Evolutionary conservation across 2,888 invertebrate species (phyloP).

Genomic region (Brachynemurus nebulosus): DNA sequence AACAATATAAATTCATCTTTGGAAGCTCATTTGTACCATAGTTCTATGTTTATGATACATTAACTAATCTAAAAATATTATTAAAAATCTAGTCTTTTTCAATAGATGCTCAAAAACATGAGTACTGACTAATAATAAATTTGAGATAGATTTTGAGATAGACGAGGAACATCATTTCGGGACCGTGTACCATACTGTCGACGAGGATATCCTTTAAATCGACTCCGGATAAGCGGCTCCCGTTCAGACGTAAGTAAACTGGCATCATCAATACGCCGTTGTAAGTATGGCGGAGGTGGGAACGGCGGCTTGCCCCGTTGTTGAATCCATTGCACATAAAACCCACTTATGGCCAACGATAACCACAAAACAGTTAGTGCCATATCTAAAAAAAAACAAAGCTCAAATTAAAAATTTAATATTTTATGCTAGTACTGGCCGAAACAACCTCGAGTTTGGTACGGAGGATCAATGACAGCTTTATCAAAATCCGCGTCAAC

Average conservation of each 20-base stretch:
- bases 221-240: neutral
- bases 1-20: too few relatives aligned
- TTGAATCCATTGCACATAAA: constrained; percentile 38
- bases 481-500: constrained; percentile 41
- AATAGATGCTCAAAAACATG: too few relatives aligned
- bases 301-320: constrained; percentile 46
- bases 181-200: too few relatives aligned
- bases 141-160: too few relatives aligned
- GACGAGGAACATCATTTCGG: too few relatives aligned
- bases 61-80: too few relatives aligned
- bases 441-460: constrained; percentile 46
- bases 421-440: too few relatives aligned
- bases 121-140: too few relatives aligned
- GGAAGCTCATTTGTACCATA: too few relatives aligned
- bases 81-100: too few relatives aligned
- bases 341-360: constrained; percentile 36
- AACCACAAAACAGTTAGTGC: constrained; percentile 40
- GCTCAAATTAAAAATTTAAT: neutral
- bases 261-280: neutral
- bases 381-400: constrained; percentile 37
- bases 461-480: constrained; percentile 45
- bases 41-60: too few relatives aligned
- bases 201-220: too few relatives aligned
- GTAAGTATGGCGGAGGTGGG: constrained; percentile 37
- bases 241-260: neutral